phyloP scores from a whole-genome alignment of 2,888 invertebrate genomes.

The Ecliptopera silaceata region DNA sequence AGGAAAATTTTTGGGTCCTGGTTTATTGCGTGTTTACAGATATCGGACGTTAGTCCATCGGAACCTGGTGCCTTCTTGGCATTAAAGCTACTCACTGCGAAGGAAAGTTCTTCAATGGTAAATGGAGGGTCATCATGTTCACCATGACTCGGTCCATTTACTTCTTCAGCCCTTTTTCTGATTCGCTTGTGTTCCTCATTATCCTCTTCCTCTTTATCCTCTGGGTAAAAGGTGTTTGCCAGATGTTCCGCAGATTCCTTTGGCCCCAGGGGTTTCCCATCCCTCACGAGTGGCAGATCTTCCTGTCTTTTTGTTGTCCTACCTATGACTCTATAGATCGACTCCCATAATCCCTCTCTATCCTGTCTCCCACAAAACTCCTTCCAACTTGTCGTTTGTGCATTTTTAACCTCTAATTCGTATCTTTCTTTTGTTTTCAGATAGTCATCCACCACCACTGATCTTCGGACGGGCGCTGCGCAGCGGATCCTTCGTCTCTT shows the following conservation, averaged over 20 bases:
- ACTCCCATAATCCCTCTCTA: no score
- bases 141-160: conserved; percentile 7
- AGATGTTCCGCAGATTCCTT: conserved; percentile 11
- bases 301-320: no score
- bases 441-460: no score
- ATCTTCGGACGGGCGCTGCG: no score
- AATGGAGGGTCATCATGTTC: conserved; percentile 8
- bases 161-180: not conserved
- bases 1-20: not conserved
- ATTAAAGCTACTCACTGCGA: conserved; percentile 13
- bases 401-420: no score
- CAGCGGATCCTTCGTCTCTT: no score
- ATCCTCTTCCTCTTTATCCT: not conserved
- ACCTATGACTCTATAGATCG: no score
- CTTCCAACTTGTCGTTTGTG: no score
- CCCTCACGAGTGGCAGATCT: no score
- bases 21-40: not conserved
- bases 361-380: no score
- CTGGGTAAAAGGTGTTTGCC: conserved; percentile 22
- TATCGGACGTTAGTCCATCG: conserved; percentile 6
- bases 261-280: not conserved
- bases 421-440: no score
- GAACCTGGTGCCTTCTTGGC: conserved; percentile 33
- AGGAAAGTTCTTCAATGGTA: conserved; percentile 19
- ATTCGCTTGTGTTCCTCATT: no score